Base-by-base conservation (phyloP, 2,797 vertebrate genomes). In the Valencia hispanica region DNA sequence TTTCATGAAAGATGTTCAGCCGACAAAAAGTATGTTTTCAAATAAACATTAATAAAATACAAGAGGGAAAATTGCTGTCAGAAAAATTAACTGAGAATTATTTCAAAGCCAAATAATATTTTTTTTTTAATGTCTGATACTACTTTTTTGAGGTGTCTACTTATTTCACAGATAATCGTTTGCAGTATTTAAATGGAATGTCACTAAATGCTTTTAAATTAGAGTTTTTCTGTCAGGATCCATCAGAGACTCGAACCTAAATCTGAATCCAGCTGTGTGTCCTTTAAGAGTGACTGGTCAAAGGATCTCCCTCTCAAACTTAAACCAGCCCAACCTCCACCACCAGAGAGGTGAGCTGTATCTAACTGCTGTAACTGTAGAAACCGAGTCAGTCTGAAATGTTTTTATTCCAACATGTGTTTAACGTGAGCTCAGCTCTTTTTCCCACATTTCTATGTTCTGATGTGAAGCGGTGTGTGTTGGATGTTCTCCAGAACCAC, bases 271-370 rank as follows among this genome's bases (percentile, higher is more conserved):
- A 34, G 66, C 39, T 66, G 39, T 65, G 34, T n/a, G 12, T 81
- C 74, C 18, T 12, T 73, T 12, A 47, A 36, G 11, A 77, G 70
- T 15, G 32, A 48, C 47, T 15, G 8, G 10, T 77, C 69, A 22
- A 72, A 77, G 18, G 69, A 72, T 50, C 18, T 51, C 41, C 9
- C 20, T 25, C 39, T 72, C 32, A 9, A 53, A 27, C 72, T 77
- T 53, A 43, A 77, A 25, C 1, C 36, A 41, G n/a, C n/a, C n/a
- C 8, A 32, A 25, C 18, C 0, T 41, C 51, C 55, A 32, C 25
- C 14, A 41, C 8, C 32, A 50, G 3, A 61, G 22, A 77, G 75
- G 68, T 77, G 70, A 77, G 70, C 45, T 70, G 55, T 17, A 41
- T 77, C 43, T 63, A 51, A 51, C 15, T 65, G 18, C 14, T 72